A percentile compares a stretch with the other conserved stretches of the same genome.
Conservation (phyloP, 1,140 invertebrate genomes). For the Triops cancriformis region DNA sequence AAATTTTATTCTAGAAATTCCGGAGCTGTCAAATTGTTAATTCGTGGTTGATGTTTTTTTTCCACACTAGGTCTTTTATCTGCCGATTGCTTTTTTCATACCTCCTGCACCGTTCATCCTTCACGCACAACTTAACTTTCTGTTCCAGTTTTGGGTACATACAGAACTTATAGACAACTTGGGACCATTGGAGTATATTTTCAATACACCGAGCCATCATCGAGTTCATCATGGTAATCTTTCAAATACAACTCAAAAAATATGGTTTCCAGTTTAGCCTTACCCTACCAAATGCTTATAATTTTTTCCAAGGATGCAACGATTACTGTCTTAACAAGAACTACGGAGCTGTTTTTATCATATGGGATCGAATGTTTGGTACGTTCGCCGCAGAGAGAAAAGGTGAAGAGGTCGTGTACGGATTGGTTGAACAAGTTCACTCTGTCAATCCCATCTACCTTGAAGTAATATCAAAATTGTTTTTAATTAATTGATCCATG, state of each 20-base stretch:
- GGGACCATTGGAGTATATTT: slow-evolving; percentile 48
- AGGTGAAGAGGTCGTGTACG: slow-evolving; percentile 64
- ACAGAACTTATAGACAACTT: slow-evolving; percentile 44
- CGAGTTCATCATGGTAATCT: slow-evolving; percentile 52
- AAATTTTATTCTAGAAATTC: no score
- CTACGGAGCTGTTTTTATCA: slow-evolving; percentile 74
- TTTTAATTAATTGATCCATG: neutral
- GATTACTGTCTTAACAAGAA: slow-evolving; percentile 80
- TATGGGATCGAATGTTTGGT: slow-evolving; percentile 80
- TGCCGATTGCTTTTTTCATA: slow-evolving; percentile 44
- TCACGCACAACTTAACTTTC: slow-evolving; percentile 44
- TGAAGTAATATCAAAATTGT: slow-evolving; percentile 53
- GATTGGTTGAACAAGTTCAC: slow-evolving; percentile 56
- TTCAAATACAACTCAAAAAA: neutral
- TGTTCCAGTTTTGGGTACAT: slow-evolving; percentile 48
- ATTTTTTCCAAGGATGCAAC: slow-evolving; percentile 54
- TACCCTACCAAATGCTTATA: slow-evolving; percentile 26
- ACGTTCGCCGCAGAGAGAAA: slow-evolving; percentile 63
- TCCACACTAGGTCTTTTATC: slow-evolving; percentile 40
- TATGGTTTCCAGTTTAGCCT: neutral
- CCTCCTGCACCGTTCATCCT: slow-evolving; percentile 42
- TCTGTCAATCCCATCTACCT: slow-evolving; percentile 70
- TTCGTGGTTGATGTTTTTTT: no score
- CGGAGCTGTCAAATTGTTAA: no score
- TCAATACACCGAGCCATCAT: slow-evolving; percentile 53